Base-by-base conservation (phyloP, 2,797 vertebrate genomes). In the Coregonus sp. region DNA sequence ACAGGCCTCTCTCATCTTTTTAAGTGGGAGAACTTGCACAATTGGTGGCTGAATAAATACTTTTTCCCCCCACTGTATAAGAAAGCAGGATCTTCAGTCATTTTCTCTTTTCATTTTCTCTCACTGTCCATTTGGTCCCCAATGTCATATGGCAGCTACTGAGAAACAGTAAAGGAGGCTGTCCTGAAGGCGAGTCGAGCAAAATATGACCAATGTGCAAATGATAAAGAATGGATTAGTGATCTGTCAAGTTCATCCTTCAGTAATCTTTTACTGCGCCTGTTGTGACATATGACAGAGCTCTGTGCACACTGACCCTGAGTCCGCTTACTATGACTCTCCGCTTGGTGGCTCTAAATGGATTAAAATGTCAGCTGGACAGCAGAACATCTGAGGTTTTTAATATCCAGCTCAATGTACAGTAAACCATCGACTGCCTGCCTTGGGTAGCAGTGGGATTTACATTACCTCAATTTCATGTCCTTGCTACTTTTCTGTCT, bases 331-430 rank as follows among this genome's bases (percentile, higher is more conserved):
- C 87, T 82, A 85, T 90, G 90, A 90, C 88, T 89, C 90, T 31
- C 69, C 1, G 83, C 90, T 89, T 83, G 82, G 81, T 89, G 89
- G 84, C 90, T 89, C 86, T 93, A 92, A 94, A 92, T 89, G 90
- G 90, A 92, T 93, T 89, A 92, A 86, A 86, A 90, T 91, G 90
- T 93, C 90, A 92, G 89, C 85, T 81, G 90, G 89, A 93, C 85
- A 87, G 89, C 87, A 16, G 75, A 77, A 87, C 89, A 88, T 89
- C 85, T 82, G 88, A 90, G 89, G 86, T 90, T 88, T 92, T 93
- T 92, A 93, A 93, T 92, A 92, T 92, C 89, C 87, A 47, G 40
- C 40, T 47, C 40, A 9, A 11, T 47, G 40, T 47, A 47, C 9
- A 47, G 40, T 47, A 47, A 11, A 47, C 40, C 9, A 91, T 89